These are phyloP conservation scores for Galerucella calmariensis DNA, from an alignment of 2,888 invertebrate genomes.

Conservation along the genomic window DNA sequence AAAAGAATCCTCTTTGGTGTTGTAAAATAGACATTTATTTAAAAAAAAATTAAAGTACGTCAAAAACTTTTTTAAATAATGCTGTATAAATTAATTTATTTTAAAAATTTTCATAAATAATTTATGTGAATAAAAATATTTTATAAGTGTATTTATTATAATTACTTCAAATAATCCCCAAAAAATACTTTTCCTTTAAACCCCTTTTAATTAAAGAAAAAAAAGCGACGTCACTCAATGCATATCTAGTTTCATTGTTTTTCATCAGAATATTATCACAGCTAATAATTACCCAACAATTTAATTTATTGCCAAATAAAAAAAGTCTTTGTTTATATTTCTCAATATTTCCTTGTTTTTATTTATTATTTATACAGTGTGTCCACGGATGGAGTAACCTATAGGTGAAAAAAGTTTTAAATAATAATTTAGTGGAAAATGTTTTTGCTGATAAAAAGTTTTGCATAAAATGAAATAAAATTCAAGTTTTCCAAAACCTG, in stretches of 20 bases:
- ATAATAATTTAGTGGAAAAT: no score
- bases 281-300: background rate
- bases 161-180: background rate
- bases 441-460: no score
- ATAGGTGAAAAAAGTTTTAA: no score
- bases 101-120: no score
- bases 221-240: background rate
- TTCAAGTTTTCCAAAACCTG: no score
- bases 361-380: no score
- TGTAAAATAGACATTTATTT: background rate
- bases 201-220: background rate
- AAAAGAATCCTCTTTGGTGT: background rate
- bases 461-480: no score
- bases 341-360: background rate
- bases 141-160: background rate
- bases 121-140: no score
- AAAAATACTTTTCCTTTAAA: no score
- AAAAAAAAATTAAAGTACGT: background rate
- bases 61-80: background rate
- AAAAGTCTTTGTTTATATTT: background rate
- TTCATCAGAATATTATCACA: background rate
- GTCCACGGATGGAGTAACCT: no score
- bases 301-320: background rate
- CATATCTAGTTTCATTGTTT: background rate
- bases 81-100: no score